Evolutionary conservation across 2,888 invertebrate genomes (phyloP).

Genomic region (Dynastes maya): DNA sequence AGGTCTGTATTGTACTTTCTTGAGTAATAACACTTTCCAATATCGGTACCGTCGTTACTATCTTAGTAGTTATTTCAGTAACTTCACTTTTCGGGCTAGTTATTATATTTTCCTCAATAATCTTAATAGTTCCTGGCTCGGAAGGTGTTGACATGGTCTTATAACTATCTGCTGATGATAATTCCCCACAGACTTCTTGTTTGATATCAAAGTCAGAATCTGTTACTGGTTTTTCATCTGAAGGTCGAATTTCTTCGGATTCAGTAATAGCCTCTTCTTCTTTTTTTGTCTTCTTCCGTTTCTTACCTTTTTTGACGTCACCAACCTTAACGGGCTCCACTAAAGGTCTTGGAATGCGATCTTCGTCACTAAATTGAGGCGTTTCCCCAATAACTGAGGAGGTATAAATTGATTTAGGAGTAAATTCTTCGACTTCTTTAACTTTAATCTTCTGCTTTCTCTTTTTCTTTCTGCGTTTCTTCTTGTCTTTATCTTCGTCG

Average conservation of each 20-base stretch:
- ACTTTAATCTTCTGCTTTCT: conserved; percentile 71
- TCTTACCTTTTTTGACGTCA: conserved; percentile 63
- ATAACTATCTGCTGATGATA: conserved; percentile 75
- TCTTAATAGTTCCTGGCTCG: conserved; percentile 76
- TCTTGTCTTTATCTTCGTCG: conserved; percentile 66
- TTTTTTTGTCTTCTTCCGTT: conserved; percentile 67
- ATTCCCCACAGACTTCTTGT: conserved; percentile 71
- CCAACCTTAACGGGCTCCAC: conserved; percentile 57
- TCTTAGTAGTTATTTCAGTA: conserved; percentile 70
- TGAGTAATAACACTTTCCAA: conserved; percentile 75
- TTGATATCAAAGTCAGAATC: conserved; percentile 53
- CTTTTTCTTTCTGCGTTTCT: conserved; percentile 69
- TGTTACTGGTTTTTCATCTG: conserved; percentile 39
- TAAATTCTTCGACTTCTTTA: conserved; percentile 71
- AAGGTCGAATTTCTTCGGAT: conserved; percentile 59
- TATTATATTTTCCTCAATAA: conserved; percentile 78
- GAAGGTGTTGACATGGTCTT: conserved; percentile 75
- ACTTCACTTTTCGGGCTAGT: conserved; percentile 74
- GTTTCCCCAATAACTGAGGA: conserved; percentile 65
- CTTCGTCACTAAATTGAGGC: conserved; percentile 68
- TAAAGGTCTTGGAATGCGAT: conserved; percentile 57
- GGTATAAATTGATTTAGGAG: conserved; percentile 70
- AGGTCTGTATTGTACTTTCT: conserved; percentile 76
- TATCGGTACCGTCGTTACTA: conserved; percentile 74
- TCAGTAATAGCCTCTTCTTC: conserved; percentile 59